phyloP scores from a whole-genome alignment of 1,140 invertebrate species.

The Drosophila azteca region DNA sequence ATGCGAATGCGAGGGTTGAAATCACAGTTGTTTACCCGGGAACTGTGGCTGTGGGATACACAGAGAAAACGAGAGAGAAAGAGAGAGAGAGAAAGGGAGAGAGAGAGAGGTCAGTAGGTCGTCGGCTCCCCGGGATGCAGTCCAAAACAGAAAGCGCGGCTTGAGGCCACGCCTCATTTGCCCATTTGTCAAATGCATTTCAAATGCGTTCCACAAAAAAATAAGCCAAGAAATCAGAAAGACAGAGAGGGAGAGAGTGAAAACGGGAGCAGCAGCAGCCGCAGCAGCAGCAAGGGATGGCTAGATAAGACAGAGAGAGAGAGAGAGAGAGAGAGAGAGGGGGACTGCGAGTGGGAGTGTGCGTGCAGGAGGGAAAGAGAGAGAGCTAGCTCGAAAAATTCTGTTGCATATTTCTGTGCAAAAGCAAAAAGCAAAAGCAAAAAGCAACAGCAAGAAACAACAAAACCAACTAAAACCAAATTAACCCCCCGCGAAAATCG shows the following conservation, averaged over 20 bases:
- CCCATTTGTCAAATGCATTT: conserved; percentile 65
- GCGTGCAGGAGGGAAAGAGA: conserved; percentile 21
- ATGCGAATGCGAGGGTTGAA: conserved; percentile 24
- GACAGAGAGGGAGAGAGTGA: neutral
- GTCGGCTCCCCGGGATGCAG: conserved; percentile 44
- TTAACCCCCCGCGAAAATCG: conserved; percentile 19
- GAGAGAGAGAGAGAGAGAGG: conserved; percentile 1
- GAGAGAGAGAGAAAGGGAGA: neutral
- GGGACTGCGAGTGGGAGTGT: neutral
- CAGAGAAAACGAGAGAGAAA: neutral
- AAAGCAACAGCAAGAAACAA: no score
- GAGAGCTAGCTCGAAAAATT: conserved; percentile 11
- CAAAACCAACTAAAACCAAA: conserved; percentile 11
- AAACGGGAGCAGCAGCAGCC: no score
- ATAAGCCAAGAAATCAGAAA: conserved; percentile 2
- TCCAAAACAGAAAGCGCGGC: conserved; percentile 14
- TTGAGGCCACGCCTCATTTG: conserved; percentile 68
- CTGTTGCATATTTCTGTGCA: conserved; percentile 36
- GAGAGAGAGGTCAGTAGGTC: conserved; percentile 52
- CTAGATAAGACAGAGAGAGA: neutral
- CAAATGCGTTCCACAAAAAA: conserved; percentile 66
- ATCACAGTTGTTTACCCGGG: no score
- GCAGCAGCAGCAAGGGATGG: neutral
- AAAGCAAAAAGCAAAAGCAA: no score
- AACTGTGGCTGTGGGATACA: no score